Conservation (phyloP, 2,113 vertebrate species). For the Paradisaea rubra region DNA sequence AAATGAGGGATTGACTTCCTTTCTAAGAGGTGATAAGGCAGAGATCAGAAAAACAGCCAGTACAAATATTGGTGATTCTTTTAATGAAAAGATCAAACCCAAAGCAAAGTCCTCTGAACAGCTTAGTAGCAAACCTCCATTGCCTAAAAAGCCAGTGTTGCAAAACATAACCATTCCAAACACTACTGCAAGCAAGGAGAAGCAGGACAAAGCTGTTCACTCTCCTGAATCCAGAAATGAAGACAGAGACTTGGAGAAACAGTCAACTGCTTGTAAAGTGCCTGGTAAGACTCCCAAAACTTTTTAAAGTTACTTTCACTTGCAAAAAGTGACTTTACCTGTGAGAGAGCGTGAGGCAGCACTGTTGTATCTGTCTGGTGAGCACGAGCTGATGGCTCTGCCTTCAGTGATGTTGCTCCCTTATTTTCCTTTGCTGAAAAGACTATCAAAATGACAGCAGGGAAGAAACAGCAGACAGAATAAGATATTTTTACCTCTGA, state of each 20-base stretch:
- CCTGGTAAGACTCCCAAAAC: constrained; percentile 73
- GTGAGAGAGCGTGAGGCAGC: not conserved
- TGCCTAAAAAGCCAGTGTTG: constrained; percentile 65
- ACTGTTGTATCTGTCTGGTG: not conserved
- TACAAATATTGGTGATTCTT: not conserved
- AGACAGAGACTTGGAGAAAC: constrained; percentile 51
- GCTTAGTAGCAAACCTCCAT: constrained; percentile 66
- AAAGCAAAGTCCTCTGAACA: constrained; percentile 65
- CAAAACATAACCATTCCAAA: constrained; percentile 48
- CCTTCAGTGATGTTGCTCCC: not conserved
- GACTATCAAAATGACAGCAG: not conserved
- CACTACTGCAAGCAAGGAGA: not conserved
- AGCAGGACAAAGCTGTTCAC: constrained; percentile 35
- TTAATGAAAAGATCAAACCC: constrained; percentile 54
- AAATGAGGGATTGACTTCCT: constrained; percentile 28
- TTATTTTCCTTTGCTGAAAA: not conserved
- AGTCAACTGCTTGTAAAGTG: constrained; percentile 34
- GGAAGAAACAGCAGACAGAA: not conserved
- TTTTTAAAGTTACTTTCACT: not conserved
- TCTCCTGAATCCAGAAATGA: constrained; percentile 49
- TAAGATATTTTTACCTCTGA: not conserved
- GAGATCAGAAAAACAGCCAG: not conserved
- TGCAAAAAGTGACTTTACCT: not conserved
- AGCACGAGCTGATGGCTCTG: not conserved
- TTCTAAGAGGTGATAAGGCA: constrained; percentile 52